Evolutionary conservation across 2,888 invertebrate species (phyloP).

Genomic region (Thymelicus sylvestris): DNA sequence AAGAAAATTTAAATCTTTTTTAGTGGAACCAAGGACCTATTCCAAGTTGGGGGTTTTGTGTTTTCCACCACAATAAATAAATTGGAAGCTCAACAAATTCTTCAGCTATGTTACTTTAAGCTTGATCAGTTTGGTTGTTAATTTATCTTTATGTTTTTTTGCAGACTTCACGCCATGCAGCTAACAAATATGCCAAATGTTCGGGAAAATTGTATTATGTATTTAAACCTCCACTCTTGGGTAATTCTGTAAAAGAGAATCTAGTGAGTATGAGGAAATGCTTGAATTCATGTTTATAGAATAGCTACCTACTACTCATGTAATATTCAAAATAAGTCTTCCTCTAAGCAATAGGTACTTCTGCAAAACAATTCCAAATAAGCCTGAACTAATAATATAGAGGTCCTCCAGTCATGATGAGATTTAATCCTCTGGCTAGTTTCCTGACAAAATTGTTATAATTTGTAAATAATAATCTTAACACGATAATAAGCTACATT

Average conservation of each 20-base stretch:
- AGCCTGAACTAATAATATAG: not conserved
- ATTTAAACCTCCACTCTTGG: constrained; percentile 43
- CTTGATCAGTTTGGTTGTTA: not conserved
- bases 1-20: too few species aligned
- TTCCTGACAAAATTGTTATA: not conserved
- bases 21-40: too few species aligned
- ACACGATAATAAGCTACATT: too few species aligned
- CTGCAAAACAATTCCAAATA: not conserved
- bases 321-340: too few species aligned
- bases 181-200: constrained; percentile 48
- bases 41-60: too few species aligned
- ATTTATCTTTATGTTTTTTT: not conserved
- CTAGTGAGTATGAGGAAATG: constrained; percentile 37
- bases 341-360: not conserved
- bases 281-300: not conserved
- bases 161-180: constrained; percentile 51
- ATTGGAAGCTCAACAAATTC: too few species aligned
- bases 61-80: too few species aligned
- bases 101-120: too few species aligned
- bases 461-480: not conserved
- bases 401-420: not conserved
- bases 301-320: too few species aligned
- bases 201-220: constrained; percentile 50
- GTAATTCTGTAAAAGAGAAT: constrained; percentile 34
- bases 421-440: not conserved